Percentiles rank a stretch among this genome's conserved stretches.
Evolutionary conservation across 2,113 vertebrate genomes (phyloP).

Genomic region (Macquaria australasica): DNA sequence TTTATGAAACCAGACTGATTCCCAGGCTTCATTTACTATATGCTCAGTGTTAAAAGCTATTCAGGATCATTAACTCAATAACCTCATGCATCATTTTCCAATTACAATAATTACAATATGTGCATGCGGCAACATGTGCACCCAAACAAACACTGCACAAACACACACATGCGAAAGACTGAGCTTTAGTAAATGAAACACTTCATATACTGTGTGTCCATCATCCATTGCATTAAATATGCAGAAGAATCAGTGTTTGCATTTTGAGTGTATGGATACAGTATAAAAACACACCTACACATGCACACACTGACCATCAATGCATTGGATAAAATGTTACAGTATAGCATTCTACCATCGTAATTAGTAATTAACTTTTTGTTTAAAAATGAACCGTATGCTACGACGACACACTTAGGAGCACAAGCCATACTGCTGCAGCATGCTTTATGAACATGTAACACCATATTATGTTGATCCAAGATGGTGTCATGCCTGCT

Average conservation of each 20-base stretch:
- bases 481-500: not conserved
- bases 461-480: not conserved
- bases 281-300: not conserved
- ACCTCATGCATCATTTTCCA: conserved; percentile 15
- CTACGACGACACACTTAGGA: not conserved
- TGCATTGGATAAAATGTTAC: not conserved
- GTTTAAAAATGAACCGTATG: no score
- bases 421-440: not conserved
- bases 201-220: not conserved
- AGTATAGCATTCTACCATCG: not conserved
- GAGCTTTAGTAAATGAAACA: not conserved
- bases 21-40: conserved; percentile 21
- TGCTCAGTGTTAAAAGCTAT: conserved; percentile 9
- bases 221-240: not conserved
- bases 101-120: conserved; percentile 11
- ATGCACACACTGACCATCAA: not conserved
- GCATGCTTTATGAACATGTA: not conserved
- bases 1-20: not conserved
- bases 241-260: not conserved
- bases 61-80: conserved; percentile 27
- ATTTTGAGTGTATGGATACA: not conserved
- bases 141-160: not conserved
- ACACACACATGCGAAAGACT: not conserved
- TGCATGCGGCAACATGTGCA: not conserved
- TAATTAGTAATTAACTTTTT: not conserved